Evolutionary conservation across 2,797 vertebrate genomes (phyloP), one percentile per base, ranked within the genome.

Genomic region (Prionace glauca): DNA sequence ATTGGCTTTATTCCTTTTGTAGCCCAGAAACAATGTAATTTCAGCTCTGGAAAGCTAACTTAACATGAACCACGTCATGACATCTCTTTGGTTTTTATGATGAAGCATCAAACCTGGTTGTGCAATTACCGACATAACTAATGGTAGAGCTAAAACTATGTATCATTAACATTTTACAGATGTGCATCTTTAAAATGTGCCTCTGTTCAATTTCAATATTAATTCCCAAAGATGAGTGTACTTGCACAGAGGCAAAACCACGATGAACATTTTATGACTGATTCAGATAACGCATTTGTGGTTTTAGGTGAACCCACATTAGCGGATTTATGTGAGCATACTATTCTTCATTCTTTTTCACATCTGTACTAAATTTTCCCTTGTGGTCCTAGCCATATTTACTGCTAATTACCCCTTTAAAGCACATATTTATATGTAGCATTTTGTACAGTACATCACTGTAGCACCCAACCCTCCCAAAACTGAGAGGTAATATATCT

Each of bases 361-460:
- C 93, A 94, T 94, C 69, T 94, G 93, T 45, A 94, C 93, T 94
- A 50, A 94, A 74, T 71, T 94, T 94, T 94, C 93, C 93, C 93
- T 74, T 74, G 93, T 72, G 93, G 22, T 94, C 69, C 69, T 94
- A 74, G 71, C 69, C 69, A 72, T 94, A 94, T 94, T 94, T 94
- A 50, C 69, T 94, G 36, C 36, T 94, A 94, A 94, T 94, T 71
- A 74, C 69, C 69, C 41, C 62, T 67, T 71, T 45, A 95, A 56
- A 74, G 29, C 41, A 32, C 22, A 84, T 84, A 74, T 95, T 95
- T 95, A 74, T 32, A 32, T 56, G 41, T 24, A 67, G 16, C 93
- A 95, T 72, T 74, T 20, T 26, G 41, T 95, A 50, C 24, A n/a
- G 69, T 71, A 95, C 26, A 71, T 95, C 71, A 94, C 26, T 95